Evolutionary conservation across 1,140 invertebrate species (phyloP).

Genomic region (Cydia amplana): DNA sequence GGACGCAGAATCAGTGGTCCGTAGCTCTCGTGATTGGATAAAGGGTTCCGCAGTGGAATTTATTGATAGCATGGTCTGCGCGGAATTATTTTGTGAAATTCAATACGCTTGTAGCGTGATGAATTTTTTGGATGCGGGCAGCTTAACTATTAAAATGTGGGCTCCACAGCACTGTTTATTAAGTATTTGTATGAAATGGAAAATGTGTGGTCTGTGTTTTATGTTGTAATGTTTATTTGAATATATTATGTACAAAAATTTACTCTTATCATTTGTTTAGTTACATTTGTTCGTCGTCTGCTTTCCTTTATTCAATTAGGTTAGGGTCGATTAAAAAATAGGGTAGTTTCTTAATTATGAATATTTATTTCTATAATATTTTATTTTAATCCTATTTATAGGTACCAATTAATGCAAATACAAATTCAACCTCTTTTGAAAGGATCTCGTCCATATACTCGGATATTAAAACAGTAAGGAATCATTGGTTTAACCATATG

Average conservation of each 20-base stretch:
- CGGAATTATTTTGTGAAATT: slow-evolving; percentile 43
- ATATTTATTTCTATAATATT: no score
- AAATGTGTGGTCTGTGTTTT: neutral
- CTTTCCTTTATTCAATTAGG: no score
- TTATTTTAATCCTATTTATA: no score
- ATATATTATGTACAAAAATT: neutral
- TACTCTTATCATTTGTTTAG: no score
- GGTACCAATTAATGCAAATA: no score
- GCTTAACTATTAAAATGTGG: neutral
- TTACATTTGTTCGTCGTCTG: no score
- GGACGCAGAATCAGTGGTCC: slow-evolving; percentile 46
- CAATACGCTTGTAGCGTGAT: slow-evolving; percentile 1
- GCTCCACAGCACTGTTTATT: neutral
- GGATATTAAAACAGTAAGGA: no score
- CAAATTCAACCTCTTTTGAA: no score
- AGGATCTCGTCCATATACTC: no score
- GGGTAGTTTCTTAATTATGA: no score
- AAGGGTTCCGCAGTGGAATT: slow-evolving; percentile 52
- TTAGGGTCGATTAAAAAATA: no score
- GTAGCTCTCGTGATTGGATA: slow-evolving; percentile 59
- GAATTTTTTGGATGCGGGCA: slow-evolving; percentile 10
- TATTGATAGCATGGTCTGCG: slow-evolving; percentile 39
- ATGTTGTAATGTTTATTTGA: neutral
- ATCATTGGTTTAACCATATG: no score
- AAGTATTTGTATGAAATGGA: neutral